A percentile compares a stretch with the other conserved stretches of the same genome.
Conservation (phyloP, 2,888 invertebrate genomes). For the Hypena proboscidalis region DNA sequence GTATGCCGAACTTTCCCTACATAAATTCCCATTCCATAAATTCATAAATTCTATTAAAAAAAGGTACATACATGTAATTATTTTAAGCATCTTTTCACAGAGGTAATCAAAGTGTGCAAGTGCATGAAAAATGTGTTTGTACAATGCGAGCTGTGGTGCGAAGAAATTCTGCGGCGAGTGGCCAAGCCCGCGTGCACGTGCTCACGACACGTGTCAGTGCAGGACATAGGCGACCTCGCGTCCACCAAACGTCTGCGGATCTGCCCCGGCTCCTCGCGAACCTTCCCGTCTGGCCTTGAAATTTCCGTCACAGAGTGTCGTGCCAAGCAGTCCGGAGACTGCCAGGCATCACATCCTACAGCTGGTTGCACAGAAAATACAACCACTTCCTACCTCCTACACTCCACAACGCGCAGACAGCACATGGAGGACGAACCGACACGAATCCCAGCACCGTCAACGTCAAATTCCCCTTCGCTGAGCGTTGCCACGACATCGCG, state of each 20-base stretch:
- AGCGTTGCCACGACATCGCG: neutral
- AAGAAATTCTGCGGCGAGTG: constrained; percentile 69
- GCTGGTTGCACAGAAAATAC: constrained; percentile 42
- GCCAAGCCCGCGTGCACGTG: constrained; percentile 69
- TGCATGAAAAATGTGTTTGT: constrained; percentile 77
- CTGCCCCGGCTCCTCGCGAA: constrained; percentile 43
- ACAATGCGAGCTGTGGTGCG: constrained; percentile 77
- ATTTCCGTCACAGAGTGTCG: constrained; percentile 61
- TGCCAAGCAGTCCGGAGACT: constrained; percentile 37
- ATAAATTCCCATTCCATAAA: no score
- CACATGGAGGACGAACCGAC: constrained; percentile 7
- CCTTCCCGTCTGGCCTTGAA: constrained; percentile 54
- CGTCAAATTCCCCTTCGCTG: constrained; percentile 3
- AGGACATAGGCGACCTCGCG: constrained; percentile 56
- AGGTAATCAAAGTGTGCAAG: constrained; percentile 69
- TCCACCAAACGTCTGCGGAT: constrained; percentile 42
- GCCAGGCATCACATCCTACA: constrained; percentile 50
- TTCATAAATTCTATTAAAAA: no score
- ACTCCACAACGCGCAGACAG: constrained; percentile 45
- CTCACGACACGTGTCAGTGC: constrained; percentile 62
- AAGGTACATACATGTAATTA: neutral
- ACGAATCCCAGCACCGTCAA: constrained; percentile 5
- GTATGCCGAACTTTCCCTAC: no score
- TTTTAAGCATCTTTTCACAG: constrained; percentile 54
- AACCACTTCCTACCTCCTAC: constrained; percentile 56